These are phyloP conservation scores for Thaumatotibia leucotreta DNA, from an alignment of 1,140 invertebrate species.

Conservation along the genomic window DNA sequence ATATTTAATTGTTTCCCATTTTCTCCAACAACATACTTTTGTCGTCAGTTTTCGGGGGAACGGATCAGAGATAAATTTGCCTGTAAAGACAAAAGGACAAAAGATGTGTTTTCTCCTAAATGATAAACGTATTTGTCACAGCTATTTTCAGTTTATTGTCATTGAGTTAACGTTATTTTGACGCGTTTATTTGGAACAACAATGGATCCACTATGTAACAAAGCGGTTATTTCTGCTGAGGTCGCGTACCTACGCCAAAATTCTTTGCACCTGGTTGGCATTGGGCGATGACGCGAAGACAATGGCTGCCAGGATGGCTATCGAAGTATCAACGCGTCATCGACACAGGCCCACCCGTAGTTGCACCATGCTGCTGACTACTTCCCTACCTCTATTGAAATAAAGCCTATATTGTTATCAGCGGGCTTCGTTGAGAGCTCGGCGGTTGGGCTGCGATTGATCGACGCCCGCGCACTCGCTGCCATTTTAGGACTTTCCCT, in stretches of 20 bases:
- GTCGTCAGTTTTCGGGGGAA: too few relatives aligned
- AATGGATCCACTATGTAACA: constrained; percentile 37
- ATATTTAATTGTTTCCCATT: too few relatives aligned
- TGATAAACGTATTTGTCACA: not conserved
- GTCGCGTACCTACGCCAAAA: constrained; percentile 41
- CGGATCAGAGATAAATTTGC: not conserved
- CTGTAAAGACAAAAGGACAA: not conserved
- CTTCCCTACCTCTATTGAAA: not conserved
- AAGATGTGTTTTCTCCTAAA: not conserved
- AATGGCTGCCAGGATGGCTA: constrained; percentile 17
- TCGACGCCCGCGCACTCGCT: constrained; percentile 19
- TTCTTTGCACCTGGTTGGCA: constrained; percentile 40
- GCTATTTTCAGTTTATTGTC: constrained; percentile 1
- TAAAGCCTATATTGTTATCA: not conserved
- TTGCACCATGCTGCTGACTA: not conserved
- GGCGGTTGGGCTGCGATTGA: constrained; percentile 2
- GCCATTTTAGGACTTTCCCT: constrained; percentile 16
- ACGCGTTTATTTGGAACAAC: constrained; percentile 30
- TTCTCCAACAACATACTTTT: too few relatives aligned
- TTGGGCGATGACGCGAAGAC: constrained; percentile 20
- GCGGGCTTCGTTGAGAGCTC: not conserved
- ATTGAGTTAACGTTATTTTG: constrained; percentile 18
- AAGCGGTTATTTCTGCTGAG: constrained; percentile 35
- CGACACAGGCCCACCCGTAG: not conserved
- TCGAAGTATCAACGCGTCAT: constrained; percentile 9